Base-by-base conservation (phyloP, 2,888 invertebrate species). In the Apamea crenata region DNA sequence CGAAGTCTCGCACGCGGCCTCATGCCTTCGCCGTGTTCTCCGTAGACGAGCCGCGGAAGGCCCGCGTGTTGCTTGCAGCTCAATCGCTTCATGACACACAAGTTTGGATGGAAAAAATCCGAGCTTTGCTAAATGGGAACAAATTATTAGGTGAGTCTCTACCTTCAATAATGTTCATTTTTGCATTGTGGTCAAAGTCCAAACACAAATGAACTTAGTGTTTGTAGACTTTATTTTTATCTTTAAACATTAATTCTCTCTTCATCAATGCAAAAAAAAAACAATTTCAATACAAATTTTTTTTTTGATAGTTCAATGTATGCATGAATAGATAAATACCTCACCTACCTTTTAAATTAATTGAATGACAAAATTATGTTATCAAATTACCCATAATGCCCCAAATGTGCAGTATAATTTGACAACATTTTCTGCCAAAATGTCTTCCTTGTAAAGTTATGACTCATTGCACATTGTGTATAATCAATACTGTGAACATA, bases 11-110 rank as follows among this genome's bases (percentile, higher is more conserved):
- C 88, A 97, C 98, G 6, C 97, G 98, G 87, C 97, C 97, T 56
- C 97, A 97, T 91, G 98, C 98, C 21, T 98, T 98, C 91, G 98
- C 98, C 6, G 97, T 98, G 81, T 98, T 98, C 90, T 96, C 97
- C 14, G 91, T 96, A 1, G 97, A 96, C 25, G 96, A 97, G 74
- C 97, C 97, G 63, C 96, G 97, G 75, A 98, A 98, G 90, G 97
- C 98, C 0, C 94, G 98, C 25, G 93, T 98, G 29, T 97, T 98
- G 83, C 95, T 98, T 80, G 97, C 98, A 0, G 98, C 98, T 0
- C 96, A 94, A 77, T 97, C 97, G 0, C 97, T 98, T 85, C 97
- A 97, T 36, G 98, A 98, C 82, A 97, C 97, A 12, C 98, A 98
- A 89, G 91, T 96, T 73, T 98, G 98, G 98, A 98, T 98, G 97